Base-by-base conservation (phyloP, 2,888 invertebrate species). In the Andrena minutula region DNA sequence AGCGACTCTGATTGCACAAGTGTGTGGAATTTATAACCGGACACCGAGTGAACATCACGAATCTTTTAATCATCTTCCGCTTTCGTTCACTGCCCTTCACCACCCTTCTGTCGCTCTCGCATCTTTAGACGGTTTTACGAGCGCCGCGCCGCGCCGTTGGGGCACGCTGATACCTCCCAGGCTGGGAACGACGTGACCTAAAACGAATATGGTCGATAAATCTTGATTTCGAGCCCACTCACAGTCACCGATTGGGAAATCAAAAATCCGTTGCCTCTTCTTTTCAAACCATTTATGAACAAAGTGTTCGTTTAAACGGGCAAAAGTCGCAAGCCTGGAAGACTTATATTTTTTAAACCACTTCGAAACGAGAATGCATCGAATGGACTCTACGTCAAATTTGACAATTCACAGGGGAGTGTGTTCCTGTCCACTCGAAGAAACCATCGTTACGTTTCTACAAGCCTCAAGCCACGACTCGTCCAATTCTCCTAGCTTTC, bases 61-160 rank as follows among this genome's bases (percentile, higher is more conserved):
- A 79, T 70, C 35, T 66, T 84, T 84, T 83, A 80, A 83, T 83
- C 78, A 70, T 63, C 80, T 83, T 83, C 72, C 71, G 77, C 75
- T 84, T 77, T 77, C 79, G 72, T 82, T 75, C 79, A 66, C 28
- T 65, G 47, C 8, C 60, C 72, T 69, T 47, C 47, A 68, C 20
- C 51, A 51, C 69, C 30, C 69, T 49, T 75, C 83, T 79, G 69
- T 61, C 65, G 23, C 26, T 26, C 71, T 26, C 30, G 28, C 58
- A 41, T 51, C 51, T 28, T 41, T 32, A 26, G 51, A 63, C 35
- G 35, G 16, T 35, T 58, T 70, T 41, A 51, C 26, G 41, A 35
- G 53, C 77, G 77, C 35, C 35, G 35, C 35, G 35, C 35, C 35
- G 35, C 10, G 35, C 47, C 26, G 41, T 58, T 58, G 58, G 16